Evolutionary conservation across 2,888 invertebrate genomes (phyloP).

Genomic region (Oligia strigilis): DNA sequence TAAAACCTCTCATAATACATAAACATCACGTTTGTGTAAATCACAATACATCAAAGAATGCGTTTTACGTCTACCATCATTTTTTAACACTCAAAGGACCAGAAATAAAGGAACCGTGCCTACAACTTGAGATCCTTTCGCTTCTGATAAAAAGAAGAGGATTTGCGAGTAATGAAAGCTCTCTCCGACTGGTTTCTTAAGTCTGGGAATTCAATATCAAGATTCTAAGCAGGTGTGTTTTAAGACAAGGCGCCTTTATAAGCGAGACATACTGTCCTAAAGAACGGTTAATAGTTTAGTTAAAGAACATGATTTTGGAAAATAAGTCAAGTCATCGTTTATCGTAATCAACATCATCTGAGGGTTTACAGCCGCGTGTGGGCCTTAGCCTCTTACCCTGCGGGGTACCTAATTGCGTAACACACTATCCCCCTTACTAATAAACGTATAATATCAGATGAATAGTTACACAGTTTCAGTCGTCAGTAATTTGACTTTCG

Average conservation of each 20-base stretch:
- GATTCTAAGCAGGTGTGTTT: slow-evolving; percentile 89
- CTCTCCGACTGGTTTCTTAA: slow-evolving; percentile 79
- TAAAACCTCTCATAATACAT: slow-evolving; percentile 63
- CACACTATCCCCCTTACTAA: no score
- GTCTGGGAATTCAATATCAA: slow-evolving; percentile 85
- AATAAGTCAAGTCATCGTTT: neutral
- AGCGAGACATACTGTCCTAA: slow-evolving; percentile 70
- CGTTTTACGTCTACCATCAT: slow-evolving; percentile 71
- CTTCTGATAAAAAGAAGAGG: slow-evolving; percentile 67
- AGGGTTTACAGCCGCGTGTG: neutral
- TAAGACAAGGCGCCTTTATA: slow-evolving; percentile 83
- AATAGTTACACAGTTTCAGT: no score
- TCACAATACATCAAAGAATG: slow-evolving; percentile 69
- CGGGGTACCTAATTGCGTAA: no score
- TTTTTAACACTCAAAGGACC: slow-evolving; percentile 76
- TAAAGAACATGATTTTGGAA: neutral
- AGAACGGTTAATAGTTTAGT: slow-evolving; percentile 37
- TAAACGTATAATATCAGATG: no score
- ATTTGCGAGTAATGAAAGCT: slow-evolving; percentile 76
- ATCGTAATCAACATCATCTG: neutral
- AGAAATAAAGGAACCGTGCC: slow-evolving; percentile 70
- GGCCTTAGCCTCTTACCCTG: neutral
- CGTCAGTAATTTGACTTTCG: no score
- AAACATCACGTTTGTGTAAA: slow-evolving; percentile 66
- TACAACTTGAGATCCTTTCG: slow-evolving; percentile 61